These are phyloP conservation scores for Orchestia grillus DNA, from an alignment of 1,140 invertebrate genomes.

Conservation along the genomic window DNA sequence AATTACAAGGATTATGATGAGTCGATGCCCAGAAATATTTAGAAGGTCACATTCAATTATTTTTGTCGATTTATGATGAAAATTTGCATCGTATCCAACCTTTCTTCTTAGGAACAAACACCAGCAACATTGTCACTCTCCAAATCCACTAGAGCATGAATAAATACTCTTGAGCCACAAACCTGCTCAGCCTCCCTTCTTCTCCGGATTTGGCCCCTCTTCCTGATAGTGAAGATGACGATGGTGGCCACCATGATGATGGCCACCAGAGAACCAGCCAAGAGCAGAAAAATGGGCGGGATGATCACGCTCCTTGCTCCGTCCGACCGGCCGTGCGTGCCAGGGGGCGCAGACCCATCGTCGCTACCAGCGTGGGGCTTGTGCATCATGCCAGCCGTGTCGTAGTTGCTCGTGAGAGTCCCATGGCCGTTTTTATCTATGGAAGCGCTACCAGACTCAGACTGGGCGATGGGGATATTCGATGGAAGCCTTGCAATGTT, in stretches of 20 bases:
- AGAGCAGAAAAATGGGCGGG: slow-evolving; percentile 57
- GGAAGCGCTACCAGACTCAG: slow-evolving; percentile 37
- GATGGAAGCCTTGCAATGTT: neutral
- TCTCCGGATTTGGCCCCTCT: slow-evolving; percentile 47
- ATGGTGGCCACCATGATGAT: slow-evolving; percentile 53
- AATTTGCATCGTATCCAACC: no score
- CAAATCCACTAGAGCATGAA: neutral
- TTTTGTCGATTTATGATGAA: no score
- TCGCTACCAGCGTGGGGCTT: neutral
- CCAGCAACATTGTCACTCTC: no score
- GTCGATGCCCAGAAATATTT: no score
- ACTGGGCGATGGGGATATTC: slow-evolving; percentile 24
- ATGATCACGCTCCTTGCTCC: neutral
- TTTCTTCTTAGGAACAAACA: no score
- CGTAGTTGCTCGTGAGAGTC: slow-evolving; percentile 27
- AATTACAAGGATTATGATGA: no score
- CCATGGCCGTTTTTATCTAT: slow-evolving; percentile 49
- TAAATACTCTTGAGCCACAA: neutral
- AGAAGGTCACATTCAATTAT: no score
- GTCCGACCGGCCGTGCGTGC: neutral
- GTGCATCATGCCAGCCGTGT: neutral
- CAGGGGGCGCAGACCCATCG: neutral
- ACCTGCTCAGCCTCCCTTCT: slow-evolving; percentile 58
- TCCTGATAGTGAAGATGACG: slow-evolving; percentile 53
- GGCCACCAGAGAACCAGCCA: slow-evolving; percentile 47